phyloP scores from a whole-genome alignment of 2,113 vertebrate genomes.

The Aldabrachelys gigantea region DNA sequence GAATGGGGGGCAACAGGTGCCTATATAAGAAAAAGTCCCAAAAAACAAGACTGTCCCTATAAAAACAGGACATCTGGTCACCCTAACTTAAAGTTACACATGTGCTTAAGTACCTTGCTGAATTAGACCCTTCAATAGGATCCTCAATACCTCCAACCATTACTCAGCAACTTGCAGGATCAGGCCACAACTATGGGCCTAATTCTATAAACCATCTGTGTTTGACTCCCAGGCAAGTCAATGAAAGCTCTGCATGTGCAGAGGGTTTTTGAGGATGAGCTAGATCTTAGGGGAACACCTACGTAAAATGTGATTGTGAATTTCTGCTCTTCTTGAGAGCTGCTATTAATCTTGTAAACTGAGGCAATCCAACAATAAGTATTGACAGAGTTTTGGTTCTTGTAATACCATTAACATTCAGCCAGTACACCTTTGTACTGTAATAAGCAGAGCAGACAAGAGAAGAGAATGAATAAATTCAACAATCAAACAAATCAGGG shows the following conservation, averaged over 20 bases:
- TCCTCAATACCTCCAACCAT: neutral
- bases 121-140: neutral
- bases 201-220: neutral
- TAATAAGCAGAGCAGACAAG: conserved; percentile 3
- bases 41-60: too few species aligned
- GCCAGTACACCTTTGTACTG: neutral
- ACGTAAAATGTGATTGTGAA: conserved; percentile 33
- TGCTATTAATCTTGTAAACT: neutral
- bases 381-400: neutral
- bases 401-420: neutral
- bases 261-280: neutral
- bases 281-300: neutral
- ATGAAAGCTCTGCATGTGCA: neutral
- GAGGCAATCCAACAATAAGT: neutral
- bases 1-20: too few species aligned
- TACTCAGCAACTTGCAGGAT: neutral
- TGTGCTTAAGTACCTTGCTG: neutral
- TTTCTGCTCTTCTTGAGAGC: neutral
- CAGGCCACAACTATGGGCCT: neutral
- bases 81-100: neutral
- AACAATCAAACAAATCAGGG: neutral
- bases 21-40: too few species aligned
- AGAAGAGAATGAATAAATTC: conserved; percentile 18
- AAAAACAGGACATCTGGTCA: too few species aligned
- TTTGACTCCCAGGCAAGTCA: neutral